phyloP scores from a whole-genome alignment of 2,797 vertebrate genomes.

The Peromyscus aztecus region DNA sequence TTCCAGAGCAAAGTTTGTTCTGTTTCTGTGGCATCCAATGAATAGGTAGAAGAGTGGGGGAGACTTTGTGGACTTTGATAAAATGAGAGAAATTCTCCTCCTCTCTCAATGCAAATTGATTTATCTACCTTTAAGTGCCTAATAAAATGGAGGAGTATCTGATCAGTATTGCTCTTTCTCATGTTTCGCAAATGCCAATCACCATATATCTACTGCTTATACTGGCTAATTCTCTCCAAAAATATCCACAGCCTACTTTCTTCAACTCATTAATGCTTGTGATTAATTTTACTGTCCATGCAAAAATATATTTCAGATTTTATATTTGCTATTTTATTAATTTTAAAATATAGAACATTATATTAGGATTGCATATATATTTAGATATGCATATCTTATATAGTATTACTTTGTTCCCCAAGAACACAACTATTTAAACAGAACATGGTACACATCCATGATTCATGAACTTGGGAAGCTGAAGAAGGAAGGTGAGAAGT shows the following conservation, averaged over 20 bases:
- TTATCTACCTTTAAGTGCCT: neutral
- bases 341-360: slow-evolving; percentile 27
- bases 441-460: neutral
- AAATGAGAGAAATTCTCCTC: neutral
- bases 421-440: neutral
- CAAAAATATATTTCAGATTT: neutral
- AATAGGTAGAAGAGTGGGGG: neutral
- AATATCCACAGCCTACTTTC: neutral
- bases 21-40: neutral
- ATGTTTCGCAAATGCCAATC: neutral
- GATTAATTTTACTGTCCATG: neutral
- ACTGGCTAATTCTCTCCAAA: neutral
- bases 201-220: neutral
- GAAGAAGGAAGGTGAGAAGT: neutral
- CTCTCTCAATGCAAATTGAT: neutral
- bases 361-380: neutral
- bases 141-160: neutral
- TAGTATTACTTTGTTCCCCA: neutral
- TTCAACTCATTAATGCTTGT: neutral
- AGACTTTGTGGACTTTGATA: neutral
- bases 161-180: neutral
- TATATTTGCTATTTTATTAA: slow-evolving; percentile 10
- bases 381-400: neutral
- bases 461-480: neutral
- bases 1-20: neutral